phyloP scores from a whole-genome alignment of 2,888 invertebrate genomes.

The Drosophila nr. perissopoda region DNA sequence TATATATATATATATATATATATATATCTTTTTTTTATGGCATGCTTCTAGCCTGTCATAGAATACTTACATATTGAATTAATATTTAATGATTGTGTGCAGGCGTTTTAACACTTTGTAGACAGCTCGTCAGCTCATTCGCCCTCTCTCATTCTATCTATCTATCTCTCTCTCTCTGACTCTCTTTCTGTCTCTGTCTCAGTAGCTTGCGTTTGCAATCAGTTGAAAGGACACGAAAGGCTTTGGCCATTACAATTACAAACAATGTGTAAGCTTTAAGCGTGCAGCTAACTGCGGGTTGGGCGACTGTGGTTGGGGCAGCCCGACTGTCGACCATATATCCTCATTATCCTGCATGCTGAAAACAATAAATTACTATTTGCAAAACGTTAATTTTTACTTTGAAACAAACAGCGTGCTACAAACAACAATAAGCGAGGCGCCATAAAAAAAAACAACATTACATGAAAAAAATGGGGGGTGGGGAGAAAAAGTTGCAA shows the following conservation, averaged over 20 bases:
- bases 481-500: constrained; percentile 60
- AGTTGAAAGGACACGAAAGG: constrained; percentile 72
- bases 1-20: background rate
- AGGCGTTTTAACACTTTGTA: constrained; percentile 76
- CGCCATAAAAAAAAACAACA: constrained; percentile 58
- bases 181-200: background rate
- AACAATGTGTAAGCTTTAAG: constrained; percentile 62
- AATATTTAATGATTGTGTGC: constrained; percentile 77
- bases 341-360: constrained; percentile 77
- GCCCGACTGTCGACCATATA: constrained; percentile 51
- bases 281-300: constrained; percentile 4
- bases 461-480: constrained; percentile 52
- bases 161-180: background rate
- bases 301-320: background rate
- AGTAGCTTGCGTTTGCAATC: constrained; percentile 58
- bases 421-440: constrained; percentile 23
- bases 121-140: constrained; percentile 35
- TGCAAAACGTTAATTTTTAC: constrained; percentile 80
- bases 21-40: constrained; percentile 1
- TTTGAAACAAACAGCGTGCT: constrained; percentile 45
- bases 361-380: constrained; percentile 80
- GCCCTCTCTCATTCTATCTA: background rate
- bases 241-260: constrained; percentile 57
- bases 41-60: constrained; percentile 23
- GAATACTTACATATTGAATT: constrained; percentile 43